Conservation (phyloP, 1,140 invertebrate genomes). For the Metopolophium dirhodum region DNA sequence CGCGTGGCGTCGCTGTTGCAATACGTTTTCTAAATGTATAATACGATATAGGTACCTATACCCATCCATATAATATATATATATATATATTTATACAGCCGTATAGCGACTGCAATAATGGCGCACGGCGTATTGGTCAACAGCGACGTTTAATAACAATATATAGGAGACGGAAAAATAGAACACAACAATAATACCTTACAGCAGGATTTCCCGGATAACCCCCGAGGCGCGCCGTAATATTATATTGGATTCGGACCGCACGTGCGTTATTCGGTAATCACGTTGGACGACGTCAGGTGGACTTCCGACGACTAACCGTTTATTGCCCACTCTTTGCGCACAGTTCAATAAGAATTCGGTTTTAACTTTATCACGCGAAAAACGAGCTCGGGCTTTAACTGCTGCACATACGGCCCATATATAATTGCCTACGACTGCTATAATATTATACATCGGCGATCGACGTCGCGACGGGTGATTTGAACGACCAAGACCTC, state of each 20-base stretch:
- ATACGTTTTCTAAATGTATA: slow-evolving; percentile 6
- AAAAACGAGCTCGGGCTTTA: background rate
- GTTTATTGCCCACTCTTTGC: background rate
- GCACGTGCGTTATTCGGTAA: background rate
- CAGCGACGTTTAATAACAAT: background rate
- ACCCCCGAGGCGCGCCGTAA: background rate
- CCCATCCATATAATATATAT: too few species aligned
- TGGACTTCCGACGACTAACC: background rate
- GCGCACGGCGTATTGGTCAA: background rate
- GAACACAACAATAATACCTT: background rate
- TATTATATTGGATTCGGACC: background rate
- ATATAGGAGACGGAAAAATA: background rate
- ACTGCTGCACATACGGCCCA: background rate
- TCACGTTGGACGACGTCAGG: background rate
- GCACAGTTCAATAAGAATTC: background rate
- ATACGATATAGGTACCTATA: background rate
- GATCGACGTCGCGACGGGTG: too few species aligned
- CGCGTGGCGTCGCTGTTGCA: background rate
- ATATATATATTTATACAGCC: too few species aligned
- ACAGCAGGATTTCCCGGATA: background rate
- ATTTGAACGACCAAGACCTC: too few species aligned
- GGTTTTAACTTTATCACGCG: background rate
- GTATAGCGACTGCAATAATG: background rate
- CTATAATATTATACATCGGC: too few species aligned
- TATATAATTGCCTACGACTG: too few species aligned